Evolutionary conservation across 2,888 invertebrate species (phyloP).

Genomic region (Xestia xanthographa): DNA sequence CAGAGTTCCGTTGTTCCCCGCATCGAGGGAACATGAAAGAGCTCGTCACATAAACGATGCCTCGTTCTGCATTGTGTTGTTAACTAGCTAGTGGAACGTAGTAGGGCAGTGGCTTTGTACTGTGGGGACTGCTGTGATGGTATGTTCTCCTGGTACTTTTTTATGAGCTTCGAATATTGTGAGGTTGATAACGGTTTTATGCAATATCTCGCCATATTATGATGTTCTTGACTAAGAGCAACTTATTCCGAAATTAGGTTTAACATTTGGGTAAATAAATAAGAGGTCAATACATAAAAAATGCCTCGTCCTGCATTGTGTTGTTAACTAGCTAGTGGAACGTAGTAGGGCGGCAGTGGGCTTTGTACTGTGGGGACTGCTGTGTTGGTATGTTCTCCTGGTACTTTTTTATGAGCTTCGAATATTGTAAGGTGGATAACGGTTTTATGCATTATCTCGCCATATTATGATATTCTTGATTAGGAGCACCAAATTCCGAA

Average conservation of each 20-base stretch:
- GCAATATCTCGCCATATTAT: neutral
- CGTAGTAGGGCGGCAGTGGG: too few species aligned
- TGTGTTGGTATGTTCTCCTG: slow-evolving; percentile 11
- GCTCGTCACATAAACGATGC: slow-evolving; percentile 52
- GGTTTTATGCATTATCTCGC: too few species aligned
- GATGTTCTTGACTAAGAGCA: too few species aligned
- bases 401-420: neutral
- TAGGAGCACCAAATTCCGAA: too few species aligned
- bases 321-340: slow-evolving; percentile 50
- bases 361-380: slow-evolving; percentile 4
- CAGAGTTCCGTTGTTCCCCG: slow-evolving; percentile 52
- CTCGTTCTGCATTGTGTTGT: slow-evolving; percentile 55
- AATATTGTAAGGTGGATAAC: too few species aligned
- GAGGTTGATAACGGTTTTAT: neutral
- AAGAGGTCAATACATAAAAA: slow-evolving; percentile 11
- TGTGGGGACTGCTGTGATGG: too few species aligned
- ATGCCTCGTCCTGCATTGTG: slow-evolving; percentile 54
- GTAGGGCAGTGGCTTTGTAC: slow-evolving; percentile 19
- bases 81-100: slow-evolving; percentile 53
- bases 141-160: slow-evolving; percentile 31
- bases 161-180: neutral
- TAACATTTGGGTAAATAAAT: neutral
- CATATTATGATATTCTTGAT: too few species aligned
- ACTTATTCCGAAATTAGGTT: neutral
- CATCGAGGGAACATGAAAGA: slow-evolving; percentile 52